Percentiles rank a stretch among this genome's conserved stretches.
Conservation (phyloP, 2,888 invertebrate species). For the Epistrophella euchroma region DNA sequence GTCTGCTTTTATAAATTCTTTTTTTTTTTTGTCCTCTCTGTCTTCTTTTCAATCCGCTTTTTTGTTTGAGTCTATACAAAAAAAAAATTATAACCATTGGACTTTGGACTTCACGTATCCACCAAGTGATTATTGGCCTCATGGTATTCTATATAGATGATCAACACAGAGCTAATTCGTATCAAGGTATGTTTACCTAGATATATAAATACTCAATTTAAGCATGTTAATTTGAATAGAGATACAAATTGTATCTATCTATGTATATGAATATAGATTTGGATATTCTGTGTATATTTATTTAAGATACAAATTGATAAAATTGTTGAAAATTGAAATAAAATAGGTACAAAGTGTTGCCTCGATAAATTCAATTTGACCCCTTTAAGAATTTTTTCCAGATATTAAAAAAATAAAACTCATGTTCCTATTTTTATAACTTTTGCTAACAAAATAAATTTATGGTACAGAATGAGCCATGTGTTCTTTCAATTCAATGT, state of each 20-base stretch:
- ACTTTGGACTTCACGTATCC: slow-evolving; percentile 76
- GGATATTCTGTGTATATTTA: slow-evolving; percentile 10
- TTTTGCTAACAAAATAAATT: slow-evolving; percentile 1
- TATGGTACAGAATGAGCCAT: background rate
- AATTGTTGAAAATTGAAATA: slow-evolving; percentile 6
- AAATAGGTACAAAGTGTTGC: slow-evolving; percentile 12
- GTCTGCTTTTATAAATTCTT: slow-evolving; percentile 32
- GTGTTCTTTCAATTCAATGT: background rate
- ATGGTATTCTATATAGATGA: slow-evolving; percentile 40
- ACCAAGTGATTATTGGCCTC: slow-evolving; percentile 74
- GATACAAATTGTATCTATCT: slow-evolving; percentile 13
- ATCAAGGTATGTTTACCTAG: background rate
- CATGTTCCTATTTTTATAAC: background rate
- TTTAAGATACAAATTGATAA: slow-evolving; percentile 26
- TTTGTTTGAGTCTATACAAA: slow-evolving; percentile 42
- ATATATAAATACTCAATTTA: background rate
- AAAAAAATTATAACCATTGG: slow-evolving; percentile 52
- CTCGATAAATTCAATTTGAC: slow-evolving; percentile 15
- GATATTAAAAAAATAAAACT: background rate
- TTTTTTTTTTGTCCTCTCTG: slow-evolving; percentile 1
- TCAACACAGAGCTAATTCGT: slow-evolving; percentile 47
- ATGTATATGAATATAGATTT: slow-evolving; percentile 23
- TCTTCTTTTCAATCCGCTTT: slow-evolving; percentile 33
- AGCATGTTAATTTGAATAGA: slow-evolving; percentile 25
- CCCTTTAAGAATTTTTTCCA: background rate